Evolutionary conservation across 2,113 vertebrate genomes (phyloP).

Genomic region (Marcusenius ussheri): DNA sequence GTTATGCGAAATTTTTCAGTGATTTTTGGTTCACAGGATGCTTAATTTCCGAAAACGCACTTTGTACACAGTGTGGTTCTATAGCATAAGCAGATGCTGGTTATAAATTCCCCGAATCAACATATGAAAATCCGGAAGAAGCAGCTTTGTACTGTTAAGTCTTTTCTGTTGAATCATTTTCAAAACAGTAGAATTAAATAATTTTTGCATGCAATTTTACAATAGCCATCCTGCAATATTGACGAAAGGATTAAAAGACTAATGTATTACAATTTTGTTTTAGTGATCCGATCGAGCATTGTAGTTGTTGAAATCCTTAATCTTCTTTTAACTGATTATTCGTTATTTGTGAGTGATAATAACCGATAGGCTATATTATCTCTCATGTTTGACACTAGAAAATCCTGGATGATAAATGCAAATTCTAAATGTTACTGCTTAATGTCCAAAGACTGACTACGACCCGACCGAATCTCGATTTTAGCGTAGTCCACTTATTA

Average conservation of each 20-base stretch:
- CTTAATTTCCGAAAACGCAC: slow-evolving; percentile 71
- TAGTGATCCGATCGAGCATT: slow-evolving; percentile 54
- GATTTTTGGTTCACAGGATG: slow-evolving; percentile 42
- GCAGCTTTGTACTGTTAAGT: slow-evolving; percentile 61
- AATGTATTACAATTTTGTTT: slow-evolving; percentile 49
- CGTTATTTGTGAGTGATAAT: slow-evolving; percentile 55
- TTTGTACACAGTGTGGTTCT: slow-evolving; percentile 61
- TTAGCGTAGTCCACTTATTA: slow-evolving; percentile 57
- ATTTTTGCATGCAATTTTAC: slow-evolving; percentile 50
- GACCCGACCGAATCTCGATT: slow-evolving; percentile 54
- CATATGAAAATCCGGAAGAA: slow-evolving; percentile 74
- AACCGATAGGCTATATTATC: slow-evolving; percentile 49
- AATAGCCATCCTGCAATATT: slow-evolving; percentile 43
- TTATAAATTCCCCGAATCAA: slow-evolving; percentile 88
- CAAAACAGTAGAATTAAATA: slow-evolving; percentile 63
- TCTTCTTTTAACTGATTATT: slow-evolving; percentile 65
- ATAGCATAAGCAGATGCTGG: slow-evolving; percentile 52
- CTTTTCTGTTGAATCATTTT: slow-evolving; percentile 62
- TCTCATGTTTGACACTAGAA: slow-evolving; percentile 46
- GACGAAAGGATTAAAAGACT: slow-evolving; percentile 52
- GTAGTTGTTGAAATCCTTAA: slow-evolving; percentile 62
- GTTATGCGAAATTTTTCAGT: slow-evolving; percentile 31
- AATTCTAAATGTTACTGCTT: slow-evolving; percentile 39
- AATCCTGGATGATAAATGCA: slow-evolving; percentile 47
- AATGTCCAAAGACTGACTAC: slow-evolving; percentile 33